A percentile compares a stretch with the other conserved stretches of the same genome.
phyloP scores from a whole-genome alignment of 1,140 invertebrate genomes.

The Druon quercuslanigerum region DNA sequence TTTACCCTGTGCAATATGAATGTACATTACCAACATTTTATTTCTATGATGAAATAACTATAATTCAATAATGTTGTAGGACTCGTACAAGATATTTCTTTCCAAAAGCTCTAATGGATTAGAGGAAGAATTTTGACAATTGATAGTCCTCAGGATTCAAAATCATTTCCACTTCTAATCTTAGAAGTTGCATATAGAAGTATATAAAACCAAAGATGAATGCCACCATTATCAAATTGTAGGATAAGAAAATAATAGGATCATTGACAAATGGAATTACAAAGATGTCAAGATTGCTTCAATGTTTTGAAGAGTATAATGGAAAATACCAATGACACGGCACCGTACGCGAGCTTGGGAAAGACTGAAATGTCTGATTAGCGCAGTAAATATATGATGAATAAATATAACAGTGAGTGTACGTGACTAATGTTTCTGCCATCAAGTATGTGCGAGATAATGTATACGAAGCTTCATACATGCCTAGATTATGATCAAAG shows the following conservation, averaged over 20 bases:
- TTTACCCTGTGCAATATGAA: too few species aligned
- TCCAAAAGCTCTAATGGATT: background rate
- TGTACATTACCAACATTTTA: too few species aligned
- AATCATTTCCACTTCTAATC: constrained; percentile 66
- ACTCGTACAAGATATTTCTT: too few species aligned
- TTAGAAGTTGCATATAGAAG: constrained; percentile 62
- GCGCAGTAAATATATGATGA: background rate
- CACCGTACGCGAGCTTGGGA: constrained; percentile 45
- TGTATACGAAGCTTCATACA: too few species aligned
- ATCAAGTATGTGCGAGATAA: background rate
- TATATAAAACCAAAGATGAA: constrained; percentile 66
- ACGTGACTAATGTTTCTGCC: background rate
- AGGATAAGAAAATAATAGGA: background rate
- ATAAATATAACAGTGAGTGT: background rate
- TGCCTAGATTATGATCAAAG: too few species aligned
- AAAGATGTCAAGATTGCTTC: background rate
- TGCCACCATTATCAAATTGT: constrained; percentile 60
- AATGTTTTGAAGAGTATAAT: background rate
- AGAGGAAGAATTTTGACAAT: constrained; percentile 63
- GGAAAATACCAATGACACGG: constrained; percentile 30
- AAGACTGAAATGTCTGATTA: constrained; percentile 43
- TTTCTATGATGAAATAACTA: too few species aligned
- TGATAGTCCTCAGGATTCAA: constrained; percentile 62
- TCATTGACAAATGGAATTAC: background rate
- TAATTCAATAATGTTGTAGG: too few species aligned